Evolutionary conservation across 2,888 invertebrate genomes (phyloP), one percentile per base, ranked within the genome.

Genomic region (Philereme transversata): DNA sequence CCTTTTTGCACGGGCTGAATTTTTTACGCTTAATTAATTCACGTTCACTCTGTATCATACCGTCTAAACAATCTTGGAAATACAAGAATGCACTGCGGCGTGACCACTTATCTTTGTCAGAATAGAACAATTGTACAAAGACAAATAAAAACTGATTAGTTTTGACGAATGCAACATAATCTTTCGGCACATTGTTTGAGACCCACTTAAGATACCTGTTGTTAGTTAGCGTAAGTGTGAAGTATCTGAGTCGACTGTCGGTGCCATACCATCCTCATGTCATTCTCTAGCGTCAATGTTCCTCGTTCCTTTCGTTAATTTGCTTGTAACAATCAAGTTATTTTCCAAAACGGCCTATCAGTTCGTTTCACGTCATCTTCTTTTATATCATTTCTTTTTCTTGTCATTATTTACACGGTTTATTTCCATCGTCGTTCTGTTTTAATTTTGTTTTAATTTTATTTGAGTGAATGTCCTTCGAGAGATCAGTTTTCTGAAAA

Each of bases 311-410:
- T 86, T 79, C 75, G 74, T 91, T 90, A 77, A 79, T 87, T 90
- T 88, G 90, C 90, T 88, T 90, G 81, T 86, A 84, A 77, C 80
- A 74, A 81, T 84, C 84, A 83, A 83, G 76, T 87, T 91, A 75
- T 85, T 90, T 90, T 91, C 92, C 93, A 93, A 93, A 93, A 93
- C 92, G 92, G 90, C 91, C 92, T 92, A 92, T 92, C 88, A 87
- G 87, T 91, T 90, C 80, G 76, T 81, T 83, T 86, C 84, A 87
- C 82, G 78, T 83, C 87, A 88, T 88, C 83, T 87, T 85, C 73
- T 82, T 83, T 81, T 81, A 72, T 84, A 77, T 87, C 78, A 78
- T 86, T 84, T 86, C 77, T 84, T 82, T 62, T 74, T 83, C 79
- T 85, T 78, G 81, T 82, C 86, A 87, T 87, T 82, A 75, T 82